Base-by-base conservation (phyloP, 2,888 invertebrate genomes). In the Tridacna crocea region DNA sequence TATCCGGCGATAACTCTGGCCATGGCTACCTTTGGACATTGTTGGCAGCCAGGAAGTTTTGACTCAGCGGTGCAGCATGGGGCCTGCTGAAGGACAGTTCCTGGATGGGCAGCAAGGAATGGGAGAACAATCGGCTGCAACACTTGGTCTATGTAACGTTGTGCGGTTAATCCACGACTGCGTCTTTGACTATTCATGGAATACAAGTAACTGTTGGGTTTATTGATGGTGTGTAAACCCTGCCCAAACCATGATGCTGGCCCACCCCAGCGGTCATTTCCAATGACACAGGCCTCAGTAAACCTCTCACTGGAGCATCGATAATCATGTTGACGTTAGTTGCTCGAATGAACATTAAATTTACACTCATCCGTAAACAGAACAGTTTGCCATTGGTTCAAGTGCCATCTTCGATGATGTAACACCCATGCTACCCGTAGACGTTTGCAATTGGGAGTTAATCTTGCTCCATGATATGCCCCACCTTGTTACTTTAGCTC, bases 331-430 rank as follows among this genome's bases (percentile, higher is more conserved):
- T 76, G 55, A 48, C 77, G 77, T 61, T 47, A 24, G 47, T 72
- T 63, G 46, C 63, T 72, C 0, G 48, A 72, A 48, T 77, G 63
- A 12, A 72, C 61, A 48, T 48, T 63, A 0, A 77, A 46, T 27
- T 70, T 72, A 19, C 26, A 26, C 48, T 77, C 77, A 19, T 63
- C 72, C 1, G 72, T 72, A 22, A 77, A 77, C 13, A 70, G 15
- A 13, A 72, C 60, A 60, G 58, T 61, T 22, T 27, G 27, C 65
- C 22, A 65, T 17, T 26, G 27, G 3, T 19, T 65, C 17, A 12
- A 27, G 2, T 27, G 3, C 65, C 65, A 65, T 27, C 27, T 26
- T 8, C 17, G 27, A 27, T 65, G 65, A 11, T 6, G 22, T n/a
- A 36, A 36, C 2, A 8, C 36, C 36, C 36, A 36, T 36, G 2